phyloP scores from a whole-genome alignment of 2,113 vertebrate genomes.

The Miniopterus natalensis region DNA sequence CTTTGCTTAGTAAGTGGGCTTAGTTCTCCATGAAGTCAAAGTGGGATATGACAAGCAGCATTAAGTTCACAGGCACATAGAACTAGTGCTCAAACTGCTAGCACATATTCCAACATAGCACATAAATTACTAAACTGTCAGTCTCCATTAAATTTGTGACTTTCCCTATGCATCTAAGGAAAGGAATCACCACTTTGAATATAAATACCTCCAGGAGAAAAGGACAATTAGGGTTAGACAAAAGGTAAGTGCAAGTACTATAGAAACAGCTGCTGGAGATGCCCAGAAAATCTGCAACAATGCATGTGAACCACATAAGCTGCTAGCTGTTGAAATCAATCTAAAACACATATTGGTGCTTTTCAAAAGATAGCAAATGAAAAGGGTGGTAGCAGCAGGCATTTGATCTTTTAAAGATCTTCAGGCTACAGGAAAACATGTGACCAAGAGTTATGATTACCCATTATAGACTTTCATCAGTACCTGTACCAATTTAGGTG shows the following conservation, averaged over 20 bases:
- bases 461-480: conserved; percentile 88
- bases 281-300: conserved; percentile 50
- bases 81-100: conserved; percentile 79
- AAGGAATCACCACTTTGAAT: conserved; percentile 74
- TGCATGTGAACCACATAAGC: conserved; percentile 58
- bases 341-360: conserved; percentile 90
- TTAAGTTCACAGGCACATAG: conserved; percentile 81
- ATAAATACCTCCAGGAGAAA: conserved; percentile 68
- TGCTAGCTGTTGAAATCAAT: conserved; percentile 87
- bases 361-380: conserved; percentile 91
- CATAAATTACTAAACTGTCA: conserved; percentile 62
- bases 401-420: conserved; percentile 88
- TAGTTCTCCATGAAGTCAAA: conserved; percentile 63
- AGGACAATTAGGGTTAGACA: conserved; percentile 68
- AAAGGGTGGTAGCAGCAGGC: conserved; percentile 89
- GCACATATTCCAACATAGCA: conserved; percentile 69
- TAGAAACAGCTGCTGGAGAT: conserved; percentile 69
- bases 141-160: conserved; percentile 32
- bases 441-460: conserved; percentile 90
- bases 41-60: conserved; percentile 71
- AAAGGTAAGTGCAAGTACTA: conserved; percentile 59
- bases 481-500: conserved; percentile 89
- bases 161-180: conserved; percentile 74
- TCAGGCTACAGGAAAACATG: conserved; percentile 89
- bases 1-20: conserved; percentile 71